Evolutionary conservation across 35 echinoderm and acorn worm species (phyloP).

Genomic region (Eucidaris tribuloides): DNA sequence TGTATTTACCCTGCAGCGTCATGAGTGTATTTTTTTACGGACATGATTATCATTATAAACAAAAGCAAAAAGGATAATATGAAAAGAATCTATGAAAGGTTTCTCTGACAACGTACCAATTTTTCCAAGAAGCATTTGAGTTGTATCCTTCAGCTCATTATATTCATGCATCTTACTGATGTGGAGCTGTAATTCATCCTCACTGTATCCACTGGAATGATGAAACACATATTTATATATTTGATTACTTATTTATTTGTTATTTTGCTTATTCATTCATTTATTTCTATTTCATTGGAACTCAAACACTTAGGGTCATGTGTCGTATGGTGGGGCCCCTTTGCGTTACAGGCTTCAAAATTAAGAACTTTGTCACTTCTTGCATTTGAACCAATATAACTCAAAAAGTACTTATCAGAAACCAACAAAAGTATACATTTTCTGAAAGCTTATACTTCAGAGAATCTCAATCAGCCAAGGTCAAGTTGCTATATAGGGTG

Average conservation of each 20-base stretch:
- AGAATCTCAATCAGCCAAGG: too few species aligned
- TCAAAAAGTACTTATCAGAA: too few species aligned
- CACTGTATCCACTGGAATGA: conserved; percentile 42
- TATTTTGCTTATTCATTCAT: background rate
- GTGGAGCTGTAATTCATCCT: conserved; percentile 54
- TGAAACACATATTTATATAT: background rate
- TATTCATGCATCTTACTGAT: conserved; percentile 79
- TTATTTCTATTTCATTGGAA: background rate
- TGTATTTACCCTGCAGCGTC: too few species aligned
- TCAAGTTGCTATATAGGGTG: too few species aligned
- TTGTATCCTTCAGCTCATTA: conserved; percentile 79
- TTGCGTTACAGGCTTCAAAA: background rate
- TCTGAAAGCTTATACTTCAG: too few species aligned
- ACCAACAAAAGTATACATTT: too few species aligned
- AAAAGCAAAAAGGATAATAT: too few species aligned
- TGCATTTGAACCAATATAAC: background rate
- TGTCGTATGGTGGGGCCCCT: background rate
- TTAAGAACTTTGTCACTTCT: background rate
- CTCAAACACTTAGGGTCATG: background rate
- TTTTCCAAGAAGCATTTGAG: conserved; percentile 70
- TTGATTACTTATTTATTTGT: too few species aligned
- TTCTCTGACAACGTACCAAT: conserved; percentile 37
- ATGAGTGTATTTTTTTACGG: too few species aligned
- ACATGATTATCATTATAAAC: too few species aligned
- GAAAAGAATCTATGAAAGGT: background rate